A percentile compares a stretch with the other conserved stretches of the same genome.
Evolutionary conservation across 2,113 vertebrate genomes (phyloP).

Genomic region (Donacobius atricapilla): DNA sequence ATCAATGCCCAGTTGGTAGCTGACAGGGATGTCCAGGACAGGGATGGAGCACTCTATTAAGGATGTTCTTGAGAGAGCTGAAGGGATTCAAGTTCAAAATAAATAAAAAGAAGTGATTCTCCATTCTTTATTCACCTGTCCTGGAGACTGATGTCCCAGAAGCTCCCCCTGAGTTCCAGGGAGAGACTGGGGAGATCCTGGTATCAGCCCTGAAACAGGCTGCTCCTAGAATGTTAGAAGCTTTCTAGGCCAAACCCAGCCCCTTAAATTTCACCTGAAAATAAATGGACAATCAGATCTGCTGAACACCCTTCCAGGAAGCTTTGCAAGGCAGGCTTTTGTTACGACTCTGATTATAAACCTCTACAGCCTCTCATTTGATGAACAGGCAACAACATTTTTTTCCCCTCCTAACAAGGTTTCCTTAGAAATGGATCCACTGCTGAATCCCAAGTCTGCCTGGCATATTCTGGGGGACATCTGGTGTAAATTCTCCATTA

Average conservation of each 20-base stretch:
- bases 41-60: not conserved
- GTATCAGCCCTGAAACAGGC: not conserved
- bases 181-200: not conserved
- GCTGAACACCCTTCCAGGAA: not conserved
- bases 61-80: not conserved
- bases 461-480: slow-evolving; percentile 50
- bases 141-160: not conserved
- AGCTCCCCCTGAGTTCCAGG: not conserved
- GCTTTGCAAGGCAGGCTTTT: not conserved
- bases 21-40: not conserved
- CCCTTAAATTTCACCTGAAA: not conserved
- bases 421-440: slow-evolving; percentile 51
- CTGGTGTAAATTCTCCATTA: slow-evolving; percentile 61
- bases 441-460: slow-evolving; percentile 13
- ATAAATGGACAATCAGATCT: not conserved
- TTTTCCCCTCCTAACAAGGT: slow-evolving; percentile 25
- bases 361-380: not conserved
- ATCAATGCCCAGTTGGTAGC: not conserved
- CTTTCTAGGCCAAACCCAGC: not conserved
- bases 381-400: not conserved
- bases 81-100: not conserved
- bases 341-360: not conserved
- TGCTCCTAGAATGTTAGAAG: not conserved
- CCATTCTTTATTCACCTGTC: not conserved
- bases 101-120: not conserved